Percentiles rank a stretch among this genome's conserved stretches.
These are phyloP conservation scores for Andrena fulva DNA, from an alignment of 2,888 invertebrate species.

Conservation along the genomic window DNA sequence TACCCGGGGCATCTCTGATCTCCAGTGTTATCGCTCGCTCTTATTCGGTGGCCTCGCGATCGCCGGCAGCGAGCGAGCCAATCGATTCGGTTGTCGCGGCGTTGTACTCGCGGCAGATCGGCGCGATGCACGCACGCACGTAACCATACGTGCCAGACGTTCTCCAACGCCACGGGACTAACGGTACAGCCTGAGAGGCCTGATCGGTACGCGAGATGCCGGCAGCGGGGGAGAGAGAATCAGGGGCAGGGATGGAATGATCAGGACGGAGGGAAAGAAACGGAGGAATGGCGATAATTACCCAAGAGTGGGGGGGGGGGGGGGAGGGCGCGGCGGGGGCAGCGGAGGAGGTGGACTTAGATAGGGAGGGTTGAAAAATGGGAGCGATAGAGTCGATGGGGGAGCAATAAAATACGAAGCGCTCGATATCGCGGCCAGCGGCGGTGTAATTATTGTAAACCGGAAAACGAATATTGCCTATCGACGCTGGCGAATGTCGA, in stretches of 20 bases:
- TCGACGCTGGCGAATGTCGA: constrained; percentile 38
- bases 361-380: constrained; percentile 65
- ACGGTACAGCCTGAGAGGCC: constrained; percentile 61
- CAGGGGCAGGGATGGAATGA: constrained; percentile 26
- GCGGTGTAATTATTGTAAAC: constrained; percentile 63
- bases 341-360: constrained; percentile 25
- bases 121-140: constrained; percentile 23
- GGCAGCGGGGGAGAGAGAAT: constrained; percentile 35
- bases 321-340: constrained; percentile 29
- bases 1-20: neutral
- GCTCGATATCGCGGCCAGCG: constrained; percentile 54
- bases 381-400: constrained; percentile 62
- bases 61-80: neutral
- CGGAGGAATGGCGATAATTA: constrained; percentile 65
- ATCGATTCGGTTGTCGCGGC: constrained; percentile 1
- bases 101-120: constrained; percentile 14
- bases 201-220: constrained; percentile 62
- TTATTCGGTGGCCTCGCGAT: neutral
- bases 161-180: constrained; percentile 45
- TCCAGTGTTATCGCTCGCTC: neutral
- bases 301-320: constrained; percentile 39
- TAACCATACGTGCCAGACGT: constrained; percentile 46
- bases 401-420: constrained; percentile 62
- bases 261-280: constrained; percentile 21
- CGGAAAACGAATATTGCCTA: constrained; percentile 57